Evolutionary conservation across 2,113 vertebrate species (phyloP).

Genomic region (Hippocampus comes): DNA sequence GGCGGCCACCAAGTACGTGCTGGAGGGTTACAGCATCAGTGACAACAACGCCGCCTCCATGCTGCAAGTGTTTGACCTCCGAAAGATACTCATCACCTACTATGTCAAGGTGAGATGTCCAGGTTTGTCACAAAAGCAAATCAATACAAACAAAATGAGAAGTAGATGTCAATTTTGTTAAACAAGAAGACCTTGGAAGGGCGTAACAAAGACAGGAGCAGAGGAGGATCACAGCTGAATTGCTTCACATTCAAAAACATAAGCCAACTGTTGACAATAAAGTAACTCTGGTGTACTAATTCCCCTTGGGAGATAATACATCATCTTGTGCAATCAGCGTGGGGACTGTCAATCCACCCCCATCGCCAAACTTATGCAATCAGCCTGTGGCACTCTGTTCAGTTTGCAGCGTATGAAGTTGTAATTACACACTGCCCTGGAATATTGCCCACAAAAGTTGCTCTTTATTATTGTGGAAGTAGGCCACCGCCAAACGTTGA

Average conservation of each 20-base stretch:
- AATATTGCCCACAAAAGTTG: not conserved
- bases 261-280: too few relatives aligned
- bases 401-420: not conserved
- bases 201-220: too few relatives aligned
- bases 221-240: too few relatives aligned
- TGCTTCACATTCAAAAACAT: too few relatives aligned
- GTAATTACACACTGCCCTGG: not conserved
- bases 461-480: not conserved
- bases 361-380: too few relatives aligned
- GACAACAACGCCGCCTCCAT: conserved; percentile 91
- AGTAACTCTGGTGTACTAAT: too few relatives aligned
- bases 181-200: too few relatives aligned
- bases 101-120: conserved; percentile 81
- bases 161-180: too few relatives aligned
- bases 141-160: too few relatives aligned
- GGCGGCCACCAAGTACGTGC: conserved; percentile 86
- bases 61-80: conserved; percentile 89
- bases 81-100: conserved; percentile 90
- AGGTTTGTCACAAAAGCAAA: not conserved
- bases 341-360: too few relatives aligned
- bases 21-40: conserved; percentile 90
- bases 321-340: too few relatives aligned
- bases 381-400: not conserved
- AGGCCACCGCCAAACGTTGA: not conserved
- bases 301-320: too few relatives aligned